Conservation (phyloP, 1,140 invertebrate genomes). For the Drosophila carrolli region DNA sequence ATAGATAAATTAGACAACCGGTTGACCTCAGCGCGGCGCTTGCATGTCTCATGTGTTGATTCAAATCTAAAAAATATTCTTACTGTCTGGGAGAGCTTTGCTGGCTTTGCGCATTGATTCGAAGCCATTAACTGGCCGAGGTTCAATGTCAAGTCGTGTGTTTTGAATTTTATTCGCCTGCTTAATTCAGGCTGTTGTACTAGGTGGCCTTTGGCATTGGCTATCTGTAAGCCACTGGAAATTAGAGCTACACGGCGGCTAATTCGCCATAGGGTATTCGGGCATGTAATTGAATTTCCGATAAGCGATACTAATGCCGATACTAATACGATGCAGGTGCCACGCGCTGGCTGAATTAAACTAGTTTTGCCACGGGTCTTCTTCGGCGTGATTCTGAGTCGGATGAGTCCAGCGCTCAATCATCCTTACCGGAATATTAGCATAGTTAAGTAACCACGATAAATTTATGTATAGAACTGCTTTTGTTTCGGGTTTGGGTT, state of each 20-base stretch:
- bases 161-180: constrained; percentile 45
- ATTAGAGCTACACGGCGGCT: constrained; percentile 1
- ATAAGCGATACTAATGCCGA: not conserved
- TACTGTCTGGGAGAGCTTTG: constrained; percentile 34
- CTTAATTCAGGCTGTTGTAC: constrained; percentile 9
- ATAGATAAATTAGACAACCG: constrained; percentile 63
- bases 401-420: constrained; percentile 45
- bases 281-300: constrained; percentile 1
- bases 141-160: constrained; percentile 68
- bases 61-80: constrained; percentile 64
- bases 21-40: constrained; percentile 71
- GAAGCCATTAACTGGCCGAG: constrained; percentile 48
- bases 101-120: constrained; percentile 36
- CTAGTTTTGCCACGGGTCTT: constrained; percentile 24
- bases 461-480: constrained; percentile 66
- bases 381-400: constrained; percentile 12
- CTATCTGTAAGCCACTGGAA: not conserved
- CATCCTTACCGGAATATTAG: constrained; percentile 79
- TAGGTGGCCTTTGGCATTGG: constrained; percentile 7
- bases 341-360: constrained; percentile 34
- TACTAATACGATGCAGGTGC: constrained; percentile 36
- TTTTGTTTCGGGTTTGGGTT: constrained; percentile 69
- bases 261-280: not conserved
- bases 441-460: constrained; percentile 70
- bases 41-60: constrained; percentile 59